phyloP scores from a whole-genome alignment of 2,113 vertebrate species.

The Micromys minutus region DNA sequence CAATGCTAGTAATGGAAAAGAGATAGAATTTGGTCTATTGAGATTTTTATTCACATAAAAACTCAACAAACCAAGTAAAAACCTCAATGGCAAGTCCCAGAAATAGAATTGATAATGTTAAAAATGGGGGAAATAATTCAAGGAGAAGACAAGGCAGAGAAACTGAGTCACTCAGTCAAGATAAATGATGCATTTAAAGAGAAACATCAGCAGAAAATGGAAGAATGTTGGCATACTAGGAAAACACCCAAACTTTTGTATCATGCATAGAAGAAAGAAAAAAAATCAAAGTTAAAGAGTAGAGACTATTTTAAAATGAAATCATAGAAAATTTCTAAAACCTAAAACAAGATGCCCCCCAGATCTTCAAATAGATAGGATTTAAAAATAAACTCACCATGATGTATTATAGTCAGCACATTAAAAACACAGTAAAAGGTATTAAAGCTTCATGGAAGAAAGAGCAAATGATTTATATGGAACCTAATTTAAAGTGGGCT shows the following conservation, averaged over 20 bases:
- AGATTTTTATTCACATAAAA: background rate
- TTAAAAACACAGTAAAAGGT: background rate
- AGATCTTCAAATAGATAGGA: background rate
- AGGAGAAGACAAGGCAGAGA: background rate
- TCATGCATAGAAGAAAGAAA: background rate
- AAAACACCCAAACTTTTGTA: background rate
- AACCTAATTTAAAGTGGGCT: background rate
- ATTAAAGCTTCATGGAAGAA: background rate
- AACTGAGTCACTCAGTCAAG: background rate
- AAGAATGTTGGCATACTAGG: background rate
- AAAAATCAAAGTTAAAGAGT: background rate
- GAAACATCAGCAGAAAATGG: background rate
- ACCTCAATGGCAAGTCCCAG: background rate
- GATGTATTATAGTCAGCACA: background rate
- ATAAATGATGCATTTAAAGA: background rate
- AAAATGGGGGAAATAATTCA: background rate
- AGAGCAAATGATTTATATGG: background rate
- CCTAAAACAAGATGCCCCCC: too few species aligned
- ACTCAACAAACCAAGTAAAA: background rate
- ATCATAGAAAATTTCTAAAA: background rate
- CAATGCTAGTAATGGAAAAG: background rate
- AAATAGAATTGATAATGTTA: background rate
- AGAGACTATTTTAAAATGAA: background rate
- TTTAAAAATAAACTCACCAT: background rate
- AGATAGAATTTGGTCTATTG: background rate